Base-by-base conservation (phyloP, 2,888 invertebrate genomes). In the Liodrosophila aerea region DNA sequence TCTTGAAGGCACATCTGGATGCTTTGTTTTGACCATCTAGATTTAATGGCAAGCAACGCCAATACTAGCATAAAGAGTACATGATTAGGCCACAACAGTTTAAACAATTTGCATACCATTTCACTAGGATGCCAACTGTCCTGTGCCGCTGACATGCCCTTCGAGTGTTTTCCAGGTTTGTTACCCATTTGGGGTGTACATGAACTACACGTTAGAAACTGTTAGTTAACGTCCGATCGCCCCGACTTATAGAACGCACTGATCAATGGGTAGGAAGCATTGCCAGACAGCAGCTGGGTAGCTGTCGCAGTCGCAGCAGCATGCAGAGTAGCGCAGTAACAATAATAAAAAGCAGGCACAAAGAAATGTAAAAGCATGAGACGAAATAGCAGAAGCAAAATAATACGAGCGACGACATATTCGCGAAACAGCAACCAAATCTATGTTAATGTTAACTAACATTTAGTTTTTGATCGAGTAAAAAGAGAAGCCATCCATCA, bases 231-330 rank as follows among this genome's bases (percentile, higher is more conserved):
- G 80, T 61, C 75, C 69, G 82, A 71, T 76, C 76, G 67, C 64
- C 58, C 44, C 72, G 73, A 75, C 71, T 70, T 61, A 62, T 72
- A 73, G 72, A 74, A 81, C 54, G 57, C 59, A 81, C 86, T 78
- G 76, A 76, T 58, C 52, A 33, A 64, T 59, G 57, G 44, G 57
- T 29, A 51, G 27, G 30, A 71, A 43, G 33, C 66, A 71, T 50
- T 33, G 49, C 9, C 45, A 57, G 41, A 13, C 43, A 37, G 33
- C 65, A 41, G 60, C 56, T 58, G 72, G 33, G 31, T 37, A 29
- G 33, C 43, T 47, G 47, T 30, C 29, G 30, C 15, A 43, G 29
- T 8, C 33, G 52, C 45, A 30, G 18, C 40, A 34, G 12, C 40
- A 12, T 11, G 9, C 45, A 15, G 45, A 46, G 31, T 22, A 9